Base-by-base conservation (phyloP, 2,113 vertebrate species). In the Engraulis encrasicolus region DNA sequence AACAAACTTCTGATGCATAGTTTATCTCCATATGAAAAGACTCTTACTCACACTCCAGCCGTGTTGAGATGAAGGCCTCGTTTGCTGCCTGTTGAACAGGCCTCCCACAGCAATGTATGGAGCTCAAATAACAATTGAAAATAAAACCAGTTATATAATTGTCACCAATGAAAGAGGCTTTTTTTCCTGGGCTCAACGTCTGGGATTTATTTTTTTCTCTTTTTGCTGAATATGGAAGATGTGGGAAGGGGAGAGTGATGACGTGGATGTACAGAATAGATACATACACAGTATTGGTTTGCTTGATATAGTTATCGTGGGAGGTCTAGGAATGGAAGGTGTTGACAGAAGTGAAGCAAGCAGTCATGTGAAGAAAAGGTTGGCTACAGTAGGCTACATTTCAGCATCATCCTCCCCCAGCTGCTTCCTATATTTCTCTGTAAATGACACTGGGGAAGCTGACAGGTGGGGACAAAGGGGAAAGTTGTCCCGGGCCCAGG, bases 11-110 rank as follows among this genome's bases (percentile, higher is more conserved):
- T 83, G 86, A 40, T 38, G 81, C 45, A 34, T 6, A 66, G 79
- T 83, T 82, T 87, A 82, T 40, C 80, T 52, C 80, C 58, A 82
- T 85, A 87, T 86, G 74, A 86, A 71, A 85, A 80, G 79, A 85
- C n/a, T 48, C 31, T 77, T 49, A 49, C 81, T 86, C 52, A 27
- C 36, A 50, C 36, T 23, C 74, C 71, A 82, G 78, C 77, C 81
- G 52, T 61, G 58, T 50, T 37, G 83, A 77, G 83, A 83, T 86
- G 85, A 86, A 82, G 78, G 49, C 66, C 71, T 45, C 45, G 38
- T 86, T 78, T 50, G 66, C 85, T 85, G 83, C 61, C 78, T 38
- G 81, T 85, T 38, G 79, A 18, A 82, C 38, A 37, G n/a, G 23
- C 50, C 20, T 83, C 82, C 71, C 82, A 66, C 84, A 85, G 86